These are phyloP conservation scores for Tonatia bakeri DNA, from an alignment of 2,113 vertebrate genomes.

Conservation along the genomic window DNA sequence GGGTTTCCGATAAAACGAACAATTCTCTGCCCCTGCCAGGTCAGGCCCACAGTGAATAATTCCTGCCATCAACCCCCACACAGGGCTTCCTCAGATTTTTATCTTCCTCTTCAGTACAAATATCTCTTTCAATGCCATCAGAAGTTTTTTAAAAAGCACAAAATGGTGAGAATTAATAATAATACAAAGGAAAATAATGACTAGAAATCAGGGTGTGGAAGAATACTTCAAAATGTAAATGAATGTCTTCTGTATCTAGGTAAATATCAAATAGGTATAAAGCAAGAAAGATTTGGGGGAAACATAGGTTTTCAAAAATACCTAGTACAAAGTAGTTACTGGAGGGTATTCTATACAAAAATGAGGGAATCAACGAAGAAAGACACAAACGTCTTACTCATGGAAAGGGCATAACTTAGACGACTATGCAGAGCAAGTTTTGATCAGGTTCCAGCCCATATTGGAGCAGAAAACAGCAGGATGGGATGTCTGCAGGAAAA, in stretches of 20 bases:
- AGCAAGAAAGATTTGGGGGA: neutral
- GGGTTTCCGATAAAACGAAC: neutral
- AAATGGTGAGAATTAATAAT: neutral
- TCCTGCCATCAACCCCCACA: neutral
- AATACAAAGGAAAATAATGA: neutral
- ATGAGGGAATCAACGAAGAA: neutral
- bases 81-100: neutral
- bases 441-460: neutral
- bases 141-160: neutral
- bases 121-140: neutral
- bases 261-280: neutral
- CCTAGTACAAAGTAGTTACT: neutral
- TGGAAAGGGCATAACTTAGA: neutral
- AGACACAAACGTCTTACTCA: neutral
- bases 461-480: neutral
- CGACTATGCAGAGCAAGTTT: neutral
- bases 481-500: neutral
- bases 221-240: neutral
- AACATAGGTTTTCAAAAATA: neutral
- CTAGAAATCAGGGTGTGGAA: neutral
- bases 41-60: neutral
- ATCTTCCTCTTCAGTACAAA: neutral
- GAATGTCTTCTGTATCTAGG: neutral
- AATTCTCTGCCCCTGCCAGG: neutral
- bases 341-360: neutral